A percentile compares a stretch with the other conserved stretches of the same genome.
Conservation (phyloP, 2,888 invertebrate species). For the Rhingia campestris region DNA sequence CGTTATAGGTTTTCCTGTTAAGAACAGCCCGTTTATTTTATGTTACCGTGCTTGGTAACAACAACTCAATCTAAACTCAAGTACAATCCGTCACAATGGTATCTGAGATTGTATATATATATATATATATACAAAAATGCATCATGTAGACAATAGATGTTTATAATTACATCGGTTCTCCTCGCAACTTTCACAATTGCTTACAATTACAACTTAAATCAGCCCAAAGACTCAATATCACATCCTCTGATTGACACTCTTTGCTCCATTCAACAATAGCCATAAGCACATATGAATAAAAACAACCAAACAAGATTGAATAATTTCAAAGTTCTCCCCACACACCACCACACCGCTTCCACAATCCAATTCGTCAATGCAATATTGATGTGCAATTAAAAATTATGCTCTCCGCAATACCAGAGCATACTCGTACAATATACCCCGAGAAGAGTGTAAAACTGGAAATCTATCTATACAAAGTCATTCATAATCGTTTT, state of each 20-base stretch:
- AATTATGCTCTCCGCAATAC: constrained; percentile 48
- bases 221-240: background rate
- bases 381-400: constrained; percentile 55
- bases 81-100: no score
- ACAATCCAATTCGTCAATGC: constrained; percentile 13
- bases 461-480: constrained; percentile 64
- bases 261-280: constrained; percentile 18
- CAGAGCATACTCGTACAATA: background rate
- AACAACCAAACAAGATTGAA: constrained; percentile 24
- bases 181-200: constrained; percentile 8
- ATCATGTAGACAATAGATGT: background rate
- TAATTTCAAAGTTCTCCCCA: constrained; percentile 33
- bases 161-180: background rate
- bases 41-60: no score
- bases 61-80: no score
- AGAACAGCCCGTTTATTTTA: no score
- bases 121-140: no score
- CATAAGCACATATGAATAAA: background rate
- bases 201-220: background rate
- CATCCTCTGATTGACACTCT: background rate
- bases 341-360: background rate
- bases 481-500: constrained; percentile 67
- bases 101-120: no score
- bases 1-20: no score
- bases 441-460: constrained; percentile 21